Evolutionary conservation across 1,140 invertebrate genomes (phyloP).

Genomic region (Euwallacea similis): DNA sequence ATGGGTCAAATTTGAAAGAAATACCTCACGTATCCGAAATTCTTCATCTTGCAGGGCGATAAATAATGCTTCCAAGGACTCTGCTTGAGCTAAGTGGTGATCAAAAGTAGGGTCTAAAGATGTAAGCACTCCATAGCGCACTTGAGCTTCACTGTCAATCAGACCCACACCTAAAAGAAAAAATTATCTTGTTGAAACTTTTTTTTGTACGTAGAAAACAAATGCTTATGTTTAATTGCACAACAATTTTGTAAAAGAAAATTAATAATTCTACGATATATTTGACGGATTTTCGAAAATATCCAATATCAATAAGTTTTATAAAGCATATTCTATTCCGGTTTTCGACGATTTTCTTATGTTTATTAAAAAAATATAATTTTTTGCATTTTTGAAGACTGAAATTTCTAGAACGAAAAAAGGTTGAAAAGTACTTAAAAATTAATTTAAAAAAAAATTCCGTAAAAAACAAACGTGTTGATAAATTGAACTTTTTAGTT

Average conservation of each 20-base stretch:
- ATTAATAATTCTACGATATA: conserved; percentile 4
- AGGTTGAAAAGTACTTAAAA: no score
- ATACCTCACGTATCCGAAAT: conserved; percentile 89
- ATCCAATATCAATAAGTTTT: no score
- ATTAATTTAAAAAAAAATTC: no score
- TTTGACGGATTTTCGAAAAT: no score
- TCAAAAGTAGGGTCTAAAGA: conserved; percentile 95
- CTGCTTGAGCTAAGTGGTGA: conserved; percentile 91
- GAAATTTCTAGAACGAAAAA: no score
- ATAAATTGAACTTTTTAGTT: no score
- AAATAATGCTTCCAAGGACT: conserved; percentile 91
- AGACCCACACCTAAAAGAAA: conserved; percentile 76
- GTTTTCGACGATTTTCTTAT: no score
- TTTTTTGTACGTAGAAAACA: no score
- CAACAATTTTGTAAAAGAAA: neutral
- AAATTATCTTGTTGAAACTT: neutral
- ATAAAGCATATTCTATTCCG: no score
- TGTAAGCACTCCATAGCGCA: conserved; percentile 89
- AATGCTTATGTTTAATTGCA: neutral
- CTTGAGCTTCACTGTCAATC: conserved; percentile 93
- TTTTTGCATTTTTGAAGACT: no score
- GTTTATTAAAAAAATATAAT: no score
- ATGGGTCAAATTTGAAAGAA: neutral
- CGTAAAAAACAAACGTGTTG: no score
- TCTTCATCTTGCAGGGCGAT: conserved; percentile 97